Evolutionary conservation across 30 jellyfish, hydroid and myxozoan species (phyloP), one percentile per base, ranked within the genome.

Genomic region (Cassiopea xamachana): DNA sequence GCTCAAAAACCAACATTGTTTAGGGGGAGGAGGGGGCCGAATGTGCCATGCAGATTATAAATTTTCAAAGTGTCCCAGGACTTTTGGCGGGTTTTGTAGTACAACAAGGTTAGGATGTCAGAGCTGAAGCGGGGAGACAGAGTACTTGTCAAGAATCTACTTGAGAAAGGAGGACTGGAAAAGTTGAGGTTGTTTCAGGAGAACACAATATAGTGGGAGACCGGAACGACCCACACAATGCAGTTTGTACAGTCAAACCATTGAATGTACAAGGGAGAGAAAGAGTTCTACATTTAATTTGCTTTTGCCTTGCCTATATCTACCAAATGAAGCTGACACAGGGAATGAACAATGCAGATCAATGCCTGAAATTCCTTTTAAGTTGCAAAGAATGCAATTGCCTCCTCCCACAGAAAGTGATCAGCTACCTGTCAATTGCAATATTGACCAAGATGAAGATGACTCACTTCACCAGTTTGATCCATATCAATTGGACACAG

Each of bases 61-160:
- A n/a, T n/a, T n/a, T n/a, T n/a, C n/a, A n/a, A n/a, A n/a, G n/a
- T n/a, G n/a, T n/a, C n/a, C n/a, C n/a, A n/a, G n/a, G n/a, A n/a
- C n/a, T n/a, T n/a, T n/a, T n/a, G n/a, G n/a, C n/a, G n/a, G n/a
- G n/a, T n/a, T n/a, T n/a, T n/a, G 86, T 48, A 48, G 8, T 5
- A 77, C 86, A 48, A 77, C 10, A 77, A 51, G 48, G 73, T 77
- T 17, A 44, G 73, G 19, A 48, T 46, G 8, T 44, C 86, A 46
- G 73, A 47, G 46, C 86, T 77, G 74, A 77, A 77, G 48, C 86
- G 5, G 60, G 86, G 86, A 9, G 86, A 77, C 44, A 15, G 73
- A 44, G 86, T 77, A 8, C 86, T 77, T 13, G 73, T 77, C 48
- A 77, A 51, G 46, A 46, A 48, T 14, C 45, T 77, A 49, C 73